Conservation (phyloP, 2,888 invertebrate genomes). For the Pyrrhia umbra region DNA sequence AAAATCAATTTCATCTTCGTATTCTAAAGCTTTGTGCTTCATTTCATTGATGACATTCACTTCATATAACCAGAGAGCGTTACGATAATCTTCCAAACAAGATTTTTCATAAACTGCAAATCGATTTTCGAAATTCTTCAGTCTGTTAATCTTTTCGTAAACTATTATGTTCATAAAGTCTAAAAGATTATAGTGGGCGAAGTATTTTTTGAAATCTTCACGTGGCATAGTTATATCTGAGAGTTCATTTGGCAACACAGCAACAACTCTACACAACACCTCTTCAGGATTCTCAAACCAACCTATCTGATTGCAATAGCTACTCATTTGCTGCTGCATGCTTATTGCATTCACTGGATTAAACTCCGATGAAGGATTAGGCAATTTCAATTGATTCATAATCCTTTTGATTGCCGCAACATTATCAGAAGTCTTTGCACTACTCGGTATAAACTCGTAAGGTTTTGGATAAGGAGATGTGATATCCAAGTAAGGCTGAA, state of each 20-base stretch:
- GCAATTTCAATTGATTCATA: slow-evolving; percentile 90
- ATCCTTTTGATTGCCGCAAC: slow-evolving; percentile 86
- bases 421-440: slow-evolving; percentile 89
- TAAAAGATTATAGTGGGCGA: slow-evolving; percentile 86
- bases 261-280: slow-evolving; percentile 87
- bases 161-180: slow-evolving; percentile 89
- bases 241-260: slow-evolving; percentile 80
- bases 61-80: slow-evolving; percentile 91
- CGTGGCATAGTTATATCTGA: slow-evolving; percentile 77
- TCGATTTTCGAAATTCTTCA: slow-evolving; percentile 83
- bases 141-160: slow-evolving; percentile 87
- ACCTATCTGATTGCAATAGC: slow-evolving; percentile 88
- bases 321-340: slow-evolving; percentile 85
- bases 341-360: slow-evolving; percentile 80
- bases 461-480: slow-evolving; percentile 90
- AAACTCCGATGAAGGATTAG: slow-evolving; percentile 83
- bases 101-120: slow-evolving; percentile 90
- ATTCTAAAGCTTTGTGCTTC: slow-evolving; percentile 80
- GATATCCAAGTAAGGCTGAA: slow-evolving; percentile 88
- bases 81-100: slow-evolving; percentile 87
- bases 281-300: slow-evolving; percentile 85
- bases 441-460: slow-evolving; percentile 92
- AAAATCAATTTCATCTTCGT: slow-evolving; percentile 80
- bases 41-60: slow-evolving; percentile 73
- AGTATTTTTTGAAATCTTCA: slow-evolving; percentile 79